Conservation (phyloP, 2,113 vertebrate species). For the Solea senegalensis region DNA sequence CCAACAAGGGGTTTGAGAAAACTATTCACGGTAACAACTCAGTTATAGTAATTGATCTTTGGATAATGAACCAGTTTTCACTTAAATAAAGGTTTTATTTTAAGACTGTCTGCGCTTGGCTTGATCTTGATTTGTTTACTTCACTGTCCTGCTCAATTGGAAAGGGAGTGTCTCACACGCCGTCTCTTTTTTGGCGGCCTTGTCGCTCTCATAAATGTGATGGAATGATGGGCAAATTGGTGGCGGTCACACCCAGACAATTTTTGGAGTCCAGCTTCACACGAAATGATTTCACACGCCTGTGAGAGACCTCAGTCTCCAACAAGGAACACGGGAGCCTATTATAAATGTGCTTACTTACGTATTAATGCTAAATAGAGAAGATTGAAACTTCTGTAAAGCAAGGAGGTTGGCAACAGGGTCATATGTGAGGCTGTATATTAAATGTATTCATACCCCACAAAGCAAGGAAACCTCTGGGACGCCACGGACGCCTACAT, state of each 20-base stretch:
- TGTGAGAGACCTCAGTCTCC: slow-evolving; percentile 43
- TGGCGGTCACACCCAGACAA: slow-evolving; percentile 53
- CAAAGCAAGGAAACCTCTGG: slow-evolving; percentile 24
- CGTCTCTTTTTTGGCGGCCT: slow-evolving; percentile 37
- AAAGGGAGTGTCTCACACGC: slow-evolving; percentile 23
- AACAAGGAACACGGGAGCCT: slow-evolving; percentile 30
- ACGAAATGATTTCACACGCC: slow-evolving; percentile 64
- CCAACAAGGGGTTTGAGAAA: neutral
- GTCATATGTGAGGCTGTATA: slow-evolving; percentile 18
- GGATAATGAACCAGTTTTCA: neutral
- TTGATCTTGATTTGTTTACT: slow-evolving; percentile 29
- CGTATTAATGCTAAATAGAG: slow-evolving; percentile 32
- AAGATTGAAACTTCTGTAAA: slow-evolving; percentile 31
- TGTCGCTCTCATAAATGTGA: slow-evolving; percentile 51
- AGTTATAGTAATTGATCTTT: neutral
- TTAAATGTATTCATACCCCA: slow-evolving; percentile 35
- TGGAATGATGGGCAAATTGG: slow-evolving; percentile 59
- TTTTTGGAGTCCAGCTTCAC: slow-evolving; percentile 51
- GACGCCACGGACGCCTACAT: slow-evolving; percentile 39
- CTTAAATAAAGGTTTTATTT: neutral
- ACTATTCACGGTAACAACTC: neutral
- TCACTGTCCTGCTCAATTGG: slow-evolving; percentile 15
- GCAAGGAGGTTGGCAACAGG: slow-evolving; percentile 8
- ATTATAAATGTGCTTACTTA: slow-evolving; percentile 45
- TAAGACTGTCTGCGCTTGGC: neutral